phyloP scores from a whole-genome alignment of 2,113 vertebrate genomes.

The Tyto alba region DNA sequence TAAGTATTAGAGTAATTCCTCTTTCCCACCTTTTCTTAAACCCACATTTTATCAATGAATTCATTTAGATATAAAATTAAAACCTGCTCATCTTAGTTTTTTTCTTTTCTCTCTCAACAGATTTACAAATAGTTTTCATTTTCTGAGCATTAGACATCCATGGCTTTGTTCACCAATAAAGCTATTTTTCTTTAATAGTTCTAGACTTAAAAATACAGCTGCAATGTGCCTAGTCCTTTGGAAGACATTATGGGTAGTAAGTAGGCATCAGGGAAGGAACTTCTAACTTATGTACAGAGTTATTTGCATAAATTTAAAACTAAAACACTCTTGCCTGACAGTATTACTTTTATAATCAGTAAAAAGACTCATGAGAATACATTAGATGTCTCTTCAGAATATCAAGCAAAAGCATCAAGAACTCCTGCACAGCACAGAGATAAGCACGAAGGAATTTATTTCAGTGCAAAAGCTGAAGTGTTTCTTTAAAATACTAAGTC shows the following conservation, averaged over 20 bases:
- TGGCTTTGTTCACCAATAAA: not conserved
- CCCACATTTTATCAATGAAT: not conserved
- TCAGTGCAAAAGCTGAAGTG: not conserved
- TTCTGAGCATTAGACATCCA: not conserved
- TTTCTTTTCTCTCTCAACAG: not conserved
- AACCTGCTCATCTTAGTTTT: not conserved
- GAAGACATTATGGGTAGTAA: not conserved
- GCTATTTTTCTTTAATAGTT: not conserved
- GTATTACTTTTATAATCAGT: not conserved
- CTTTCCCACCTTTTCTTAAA: not conserved
- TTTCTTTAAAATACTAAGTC: not conserved
- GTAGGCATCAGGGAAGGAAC: not conserved
- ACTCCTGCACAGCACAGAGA: not conserved
- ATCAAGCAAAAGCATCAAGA: not conserved
- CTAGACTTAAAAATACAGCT: not conserved
- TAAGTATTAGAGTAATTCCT: not conserved
- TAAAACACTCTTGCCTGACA: not conserved
- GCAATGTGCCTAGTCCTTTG: not conserved
- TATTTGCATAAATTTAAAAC: not conserved
- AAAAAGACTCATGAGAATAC: not conserved
- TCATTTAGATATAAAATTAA: not conserved
- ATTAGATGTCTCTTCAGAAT: not conserved
- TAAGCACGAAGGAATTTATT: not conserved
- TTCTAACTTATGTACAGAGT: not conserved
- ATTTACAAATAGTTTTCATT: not conserved